These are phyloP conservation scores for Carterocephalus palaemon DNA, from an alignment of 2,888 invertebrate genomes.

Conservation along the genomic window DNA sequence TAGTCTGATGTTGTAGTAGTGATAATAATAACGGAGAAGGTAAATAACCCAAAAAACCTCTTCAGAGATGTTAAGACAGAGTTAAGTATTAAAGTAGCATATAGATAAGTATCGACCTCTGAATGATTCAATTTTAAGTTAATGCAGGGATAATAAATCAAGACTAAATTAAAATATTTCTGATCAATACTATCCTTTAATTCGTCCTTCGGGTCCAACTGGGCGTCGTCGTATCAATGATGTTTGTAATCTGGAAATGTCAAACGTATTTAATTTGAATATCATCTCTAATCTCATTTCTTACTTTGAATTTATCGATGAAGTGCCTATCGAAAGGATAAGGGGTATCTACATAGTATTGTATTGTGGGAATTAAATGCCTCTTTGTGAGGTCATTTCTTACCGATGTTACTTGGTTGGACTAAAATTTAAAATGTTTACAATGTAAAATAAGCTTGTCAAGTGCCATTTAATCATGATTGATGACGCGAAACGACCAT, in stretches of 20 bases:
- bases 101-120: neutral
- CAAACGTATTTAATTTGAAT: slow-evolving; percentile 79
- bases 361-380: slow-evolving; percentile 18
- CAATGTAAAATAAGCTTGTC: too few species aligned
- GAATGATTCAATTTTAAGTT: neutral
- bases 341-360: slow-evolving; percentile 30
- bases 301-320: slow-evolving; percentile 70
- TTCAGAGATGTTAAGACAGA: neutral
- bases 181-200: slow-evolving; percentile 49
- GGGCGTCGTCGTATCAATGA: slow-evolving; percentile 59
- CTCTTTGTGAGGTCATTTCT: slow-evolving; percentile 12
- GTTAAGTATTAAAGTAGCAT: neutral
- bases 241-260: slow-evolving; percentile 76
- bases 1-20: too few species aligned
- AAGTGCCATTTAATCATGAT: too few species aligned
- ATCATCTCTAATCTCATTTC: slow-evolving; percentile 70
- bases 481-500: too few species aligned
- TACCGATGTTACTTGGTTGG: neutral
- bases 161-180: neutral
- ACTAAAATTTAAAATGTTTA: neutral
- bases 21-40: too few species aligned
- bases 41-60: too few species aligned
- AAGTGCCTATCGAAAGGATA: slow-evolving; percentile 55
- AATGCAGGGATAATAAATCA: neutral
- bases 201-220: slow-evolving; percentile 55